Conservation (phyloP, 1,140 invertebrate genomes). For the Ruditapes philippinarum region DNA sequence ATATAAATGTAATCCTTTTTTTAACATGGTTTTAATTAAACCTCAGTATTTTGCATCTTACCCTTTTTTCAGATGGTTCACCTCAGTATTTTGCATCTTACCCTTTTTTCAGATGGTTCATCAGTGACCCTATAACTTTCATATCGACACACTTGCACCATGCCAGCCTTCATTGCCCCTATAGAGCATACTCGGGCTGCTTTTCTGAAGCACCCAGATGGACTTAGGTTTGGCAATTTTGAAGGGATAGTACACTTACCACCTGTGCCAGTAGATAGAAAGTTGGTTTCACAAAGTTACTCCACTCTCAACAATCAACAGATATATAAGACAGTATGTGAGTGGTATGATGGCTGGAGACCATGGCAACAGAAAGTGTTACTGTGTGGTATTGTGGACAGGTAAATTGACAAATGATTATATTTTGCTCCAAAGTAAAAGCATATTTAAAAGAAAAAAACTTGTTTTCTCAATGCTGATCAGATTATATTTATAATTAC, state of each 20-base stretch:
- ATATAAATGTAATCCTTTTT: too few relatives aligned
- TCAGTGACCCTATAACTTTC: too few relatives aligned
- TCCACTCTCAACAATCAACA: conserved; percentile 81
- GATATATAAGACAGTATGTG: conserved; percentile 80
- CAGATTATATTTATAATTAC: too few relatives aligned
- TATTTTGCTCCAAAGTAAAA: too few relatives aligned
- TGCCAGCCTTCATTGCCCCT: conserved; percentile 79
- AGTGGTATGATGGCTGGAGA: conserved; percentile 82
- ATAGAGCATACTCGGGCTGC: conserved; percentile 75
- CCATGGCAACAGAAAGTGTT: conserved; percentile 83
- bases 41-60: too few relatives aligned
- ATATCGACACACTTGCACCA: conserved; percentile 40
- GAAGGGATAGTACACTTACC: conserved; percentile 79
- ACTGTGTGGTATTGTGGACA: conserved; percentile 82
- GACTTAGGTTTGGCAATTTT: conserved; percentile 82
- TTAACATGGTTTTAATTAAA: too few relatives aligned
- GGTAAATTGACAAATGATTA: too few relatives aligned
- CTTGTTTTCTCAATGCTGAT: too few relatives aligned
- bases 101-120: too few relatives aligned
- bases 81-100: too few relatives aligned
- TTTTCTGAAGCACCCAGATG: conserved; percentile 74
- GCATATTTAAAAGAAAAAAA: too few relatives aligned
- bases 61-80: too few relatives aligned
- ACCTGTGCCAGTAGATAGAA: conserved; percentile 46
- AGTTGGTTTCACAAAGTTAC: conserved; percentile 65